Base-by-base conservation (phyloP, 2,888 invertebrate genomes). In the Rhagophthalmus giganteus region DNA sequence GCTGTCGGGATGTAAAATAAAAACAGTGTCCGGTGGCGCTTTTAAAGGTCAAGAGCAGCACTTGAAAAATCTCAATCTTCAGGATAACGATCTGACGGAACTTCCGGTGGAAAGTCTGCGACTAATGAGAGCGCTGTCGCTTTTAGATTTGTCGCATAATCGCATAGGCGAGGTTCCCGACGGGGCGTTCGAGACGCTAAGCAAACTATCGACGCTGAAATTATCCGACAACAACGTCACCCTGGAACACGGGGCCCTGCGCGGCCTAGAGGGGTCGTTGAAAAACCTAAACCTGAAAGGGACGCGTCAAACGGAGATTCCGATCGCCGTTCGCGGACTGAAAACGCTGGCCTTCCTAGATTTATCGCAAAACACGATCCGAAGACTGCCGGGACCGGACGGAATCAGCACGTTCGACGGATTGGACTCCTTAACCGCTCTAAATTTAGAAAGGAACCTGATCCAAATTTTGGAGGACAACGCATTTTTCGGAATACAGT, bases 281-380 rank as follows among this genome's bases (percentile, higher is more conserved):
- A 93, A 93, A 75, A 94, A 94, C 74, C 77, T 94, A 34, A 94
- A 94, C 71, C 76, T 94, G 24, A 94, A 94, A 78, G 92, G 91
- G 16, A 91, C 92, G 0, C 80, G 84, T 42, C 90, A 91, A 71
- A 87, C 87, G 62, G 78, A 79, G 38, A 83, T 94, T 7, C 94
- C 94, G 0, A 85, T 85, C 60, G 86, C 90, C 33, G 84, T 94
- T 11, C 78, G 84, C 55, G 89, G 88, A 3, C 78, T 94, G 20
- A 83, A 80, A 52, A 87, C 86, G 34, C 75, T 94, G 57, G 93
- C 94, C 1, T 94, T 94, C 69, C 77, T 94, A 47, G 94, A 94
- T 76, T 77, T 94, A 47, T 93, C 94, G 1, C 89, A 93, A 74
- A 94, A 94, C 69, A 86, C 89, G 62, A 84, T 94, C 32, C 79